These are phyloP conservation scores for Phyllostomus hastatus DNA, from an alignment of 2,113 vertebrate species.

Conservation along the genomic window DNA sequence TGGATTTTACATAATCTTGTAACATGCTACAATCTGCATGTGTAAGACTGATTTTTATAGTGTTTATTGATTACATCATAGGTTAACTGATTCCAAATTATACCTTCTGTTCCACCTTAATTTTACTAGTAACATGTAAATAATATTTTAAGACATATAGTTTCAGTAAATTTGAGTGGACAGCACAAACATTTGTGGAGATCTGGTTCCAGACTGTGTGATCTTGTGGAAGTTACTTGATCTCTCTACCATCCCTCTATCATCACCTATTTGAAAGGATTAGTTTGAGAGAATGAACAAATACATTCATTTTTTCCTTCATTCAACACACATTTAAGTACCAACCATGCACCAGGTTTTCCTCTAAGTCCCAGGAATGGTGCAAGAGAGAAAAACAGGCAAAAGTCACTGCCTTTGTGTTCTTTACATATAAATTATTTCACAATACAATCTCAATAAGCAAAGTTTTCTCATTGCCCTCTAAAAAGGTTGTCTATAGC, in stretches of 20 bases:
- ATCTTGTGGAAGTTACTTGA: neutral
- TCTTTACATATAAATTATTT: neutral
- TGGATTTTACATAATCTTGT: neutral
- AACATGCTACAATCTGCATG: neutral
- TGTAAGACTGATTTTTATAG: neutral
- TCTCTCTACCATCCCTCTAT: neutral
- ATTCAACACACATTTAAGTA: neutral
- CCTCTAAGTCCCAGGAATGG: neutral
- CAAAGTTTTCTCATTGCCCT: neutral
- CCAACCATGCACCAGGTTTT: neutral
- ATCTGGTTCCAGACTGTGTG: neutral
- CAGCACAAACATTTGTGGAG: neutral
- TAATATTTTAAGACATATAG: neutral
- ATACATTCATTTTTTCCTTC: neutral
- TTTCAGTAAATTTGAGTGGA: neutral
- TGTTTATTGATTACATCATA: neutral
- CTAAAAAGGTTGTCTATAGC: neutral
- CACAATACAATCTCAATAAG: neutral
- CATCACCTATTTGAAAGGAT: neutral
- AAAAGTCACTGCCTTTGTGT: neutral
- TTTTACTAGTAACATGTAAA: neutral
- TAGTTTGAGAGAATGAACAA: slow-evolving; percentile 13
- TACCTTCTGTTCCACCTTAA: neutral
- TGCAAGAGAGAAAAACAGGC: neutral
- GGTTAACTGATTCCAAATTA: neutral